Percentiles rank a stretch among this genome's conserved stretches.
Evolutionary conservation across 2,797 vertebrate genomes (phyloP).

Genomic region (Anguilla marmorata): DNA sequence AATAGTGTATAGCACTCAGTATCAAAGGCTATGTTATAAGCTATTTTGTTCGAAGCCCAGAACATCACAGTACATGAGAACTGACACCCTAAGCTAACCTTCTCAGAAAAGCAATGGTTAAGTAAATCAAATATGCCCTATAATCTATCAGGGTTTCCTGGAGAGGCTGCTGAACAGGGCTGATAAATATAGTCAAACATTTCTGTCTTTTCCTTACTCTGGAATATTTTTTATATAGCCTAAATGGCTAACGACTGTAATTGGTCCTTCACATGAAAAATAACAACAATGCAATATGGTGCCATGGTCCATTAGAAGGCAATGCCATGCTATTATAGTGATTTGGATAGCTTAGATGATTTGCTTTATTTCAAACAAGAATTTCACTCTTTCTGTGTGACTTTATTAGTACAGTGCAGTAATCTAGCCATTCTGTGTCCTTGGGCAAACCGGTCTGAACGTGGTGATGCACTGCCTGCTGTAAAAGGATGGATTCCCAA

Average conservation of each 20-base stretch:
- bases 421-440: not conserved
- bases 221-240: not conserved
- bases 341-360: not conserved
- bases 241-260: not conserved
- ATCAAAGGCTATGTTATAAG: not conserved
- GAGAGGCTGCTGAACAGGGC: not conserved
- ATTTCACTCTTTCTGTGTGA: not conserved
- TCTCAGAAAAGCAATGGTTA: not conserved
- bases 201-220: not conserved
- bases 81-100: not conserved
- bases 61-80: not conserved
- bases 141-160: not conserved
- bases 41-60: not conserved
- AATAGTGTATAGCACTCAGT: not conserved
- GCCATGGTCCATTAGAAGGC: not conserved
- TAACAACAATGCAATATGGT: not conserved
- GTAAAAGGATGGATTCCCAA: not conserved
- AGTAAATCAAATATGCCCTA: not conserved
- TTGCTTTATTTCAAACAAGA: not conserved
- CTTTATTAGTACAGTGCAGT: not conserved
- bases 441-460: not conserved
- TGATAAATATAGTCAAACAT: not conserved
- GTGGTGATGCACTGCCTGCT: not conserved
- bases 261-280: not conserved
- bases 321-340: not conserved